A percentile compares a stretch with the other conserved stretches of the same genome.
These are phyloP conservation scores for Ara ararauna DNA, from an alignment of 2,797 vertebrate species.

Conservation along the genomic window DNA sequence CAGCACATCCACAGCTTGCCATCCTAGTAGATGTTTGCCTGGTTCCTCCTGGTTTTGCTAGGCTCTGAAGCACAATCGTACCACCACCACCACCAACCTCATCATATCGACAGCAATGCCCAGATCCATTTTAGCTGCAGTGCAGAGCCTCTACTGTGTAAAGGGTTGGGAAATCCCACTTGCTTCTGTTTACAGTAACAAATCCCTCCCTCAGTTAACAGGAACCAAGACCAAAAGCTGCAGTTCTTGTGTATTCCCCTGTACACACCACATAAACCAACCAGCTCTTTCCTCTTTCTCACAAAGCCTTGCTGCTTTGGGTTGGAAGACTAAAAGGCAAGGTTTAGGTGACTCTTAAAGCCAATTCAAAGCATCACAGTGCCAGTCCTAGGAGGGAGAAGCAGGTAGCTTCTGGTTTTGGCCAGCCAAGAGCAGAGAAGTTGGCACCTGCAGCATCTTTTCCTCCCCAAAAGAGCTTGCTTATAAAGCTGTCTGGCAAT, in stretches of 20 bases:
- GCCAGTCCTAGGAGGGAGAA: not conserved
- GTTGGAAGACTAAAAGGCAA: not conserved
- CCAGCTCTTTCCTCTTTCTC: not conserved
- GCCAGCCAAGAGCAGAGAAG: not conserved
- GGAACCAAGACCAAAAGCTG: not conserved
- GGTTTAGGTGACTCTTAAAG: not conserved
- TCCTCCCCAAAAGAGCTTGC: fast-evolving
- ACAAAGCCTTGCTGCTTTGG: not conserved
- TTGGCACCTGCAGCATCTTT: not conserved
- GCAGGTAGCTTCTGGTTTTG: not conserved
- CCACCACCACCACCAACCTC: not conserved
- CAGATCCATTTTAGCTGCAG: not conserved
- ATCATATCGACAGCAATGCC: not conserved
- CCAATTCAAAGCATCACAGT: not conserved
- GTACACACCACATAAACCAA: not conserved
- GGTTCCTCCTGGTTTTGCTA: not conserved
- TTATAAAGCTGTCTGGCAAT: not conserved
- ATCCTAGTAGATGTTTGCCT: not conserved
- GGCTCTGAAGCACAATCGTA: not conserved
- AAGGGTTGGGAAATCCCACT: not conserved
- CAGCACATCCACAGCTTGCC: not conserved
- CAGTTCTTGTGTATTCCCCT: not conserved
- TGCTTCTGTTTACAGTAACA: not conserved
- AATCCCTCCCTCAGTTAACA: not conserved
- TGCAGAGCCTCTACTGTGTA: not conserved